These are phyloP conservation scores for Neodiprion lecontei DNA, from an alignment of 1,140 invertebrate genomes.

Conservation along the genomic window DNA sequence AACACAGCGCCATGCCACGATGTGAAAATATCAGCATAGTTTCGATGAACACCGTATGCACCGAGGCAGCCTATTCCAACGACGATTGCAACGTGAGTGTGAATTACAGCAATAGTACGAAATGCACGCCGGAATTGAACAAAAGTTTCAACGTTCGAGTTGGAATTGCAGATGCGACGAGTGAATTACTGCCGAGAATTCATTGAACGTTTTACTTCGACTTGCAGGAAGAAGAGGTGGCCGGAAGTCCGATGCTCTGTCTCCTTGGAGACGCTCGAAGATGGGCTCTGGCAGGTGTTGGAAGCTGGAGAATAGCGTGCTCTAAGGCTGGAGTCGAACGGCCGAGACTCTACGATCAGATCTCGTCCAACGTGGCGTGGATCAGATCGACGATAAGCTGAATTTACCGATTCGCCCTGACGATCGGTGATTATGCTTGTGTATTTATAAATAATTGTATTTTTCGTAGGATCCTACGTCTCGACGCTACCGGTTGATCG, in stretches of 20 bases:
- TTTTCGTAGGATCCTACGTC: too few species aligned
- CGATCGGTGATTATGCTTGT: too few species aligned
- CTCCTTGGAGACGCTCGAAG: constrained; percentile 67
- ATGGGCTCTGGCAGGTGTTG: constrained; percentile 78
- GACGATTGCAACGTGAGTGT: constrained; percentile 81
- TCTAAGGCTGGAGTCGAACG: constrained; percentile 72
- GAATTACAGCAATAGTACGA: neutral
- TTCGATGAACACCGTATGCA: constrained; percentile 80
- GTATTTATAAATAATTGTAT: too few species aligned
- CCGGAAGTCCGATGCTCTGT: constrained; percentile 84
- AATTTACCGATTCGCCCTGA: constrained; percentile 14
- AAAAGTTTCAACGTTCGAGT: neutral
- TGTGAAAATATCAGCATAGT: constrained; percentile 86
- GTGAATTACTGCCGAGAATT: neutral
- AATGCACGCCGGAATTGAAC: neutral
- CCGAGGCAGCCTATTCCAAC: constrained; percentile 79
- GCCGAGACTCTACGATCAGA: constrained; percentile 82
- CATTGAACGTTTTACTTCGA: constrained; percentile 6
- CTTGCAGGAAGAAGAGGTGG: constrained; percentile 81
- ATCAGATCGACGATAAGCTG: constrained; percentile 72
- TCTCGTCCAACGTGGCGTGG: constrained; percentile 82
- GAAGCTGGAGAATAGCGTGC: constrained; percentile 84
- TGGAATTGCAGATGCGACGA: neutral
- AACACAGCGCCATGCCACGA: constrained; percentile 75
- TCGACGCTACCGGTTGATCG: too few species aligned